phyloP scores from a whole-genome alignment of 1,140 invertebrate genomes.

The Tetraneura akinire region DNA sequence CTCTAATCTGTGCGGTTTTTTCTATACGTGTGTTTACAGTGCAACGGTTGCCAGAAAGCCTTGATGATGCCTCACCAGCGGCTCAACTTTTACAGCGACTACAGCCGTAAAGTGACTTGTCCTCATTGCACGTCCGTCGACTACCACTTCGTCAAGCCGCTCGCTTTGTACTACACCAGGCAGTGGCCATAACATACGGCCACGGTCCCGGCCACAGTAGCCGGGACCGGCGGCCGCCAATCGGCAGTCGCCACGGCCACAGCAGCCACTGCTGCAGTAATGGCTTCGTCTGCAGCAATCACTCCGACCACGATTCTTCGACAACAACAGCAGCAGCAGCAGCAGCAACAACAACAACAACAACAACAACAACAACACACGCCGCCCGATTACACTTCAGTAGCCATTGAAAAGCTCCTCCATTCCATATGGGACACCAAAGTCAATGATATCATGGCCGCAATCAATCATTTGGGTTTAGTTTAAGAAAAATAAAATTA shows the following conservation, averaged over 20 bases:
- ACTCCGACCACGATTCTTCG: background rate
- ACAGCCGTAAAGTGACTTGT: constrained; percentile 88
- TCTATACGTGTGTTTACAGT: constrained; percentile 63
- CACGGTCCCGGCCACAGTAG: constrained; percentile 61
- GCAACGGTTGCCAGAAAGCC: constrained; percentile 84
- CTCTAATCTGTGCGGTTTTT: no score
- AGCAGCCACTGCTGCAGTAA: background rate
- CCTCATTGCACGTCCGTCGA: constrained; percentile 87
- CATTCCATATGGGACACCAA: constrained; percentile 52
- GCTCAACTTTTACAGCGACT: constrained; percentile 91
- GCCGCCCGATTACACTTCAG: constrained; percentile 50
- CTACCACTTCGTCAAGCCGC: constrained; percentile 91
- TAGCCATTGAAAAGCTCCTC: constrained; percentile 49
- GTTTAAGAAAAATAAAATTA: background rate
- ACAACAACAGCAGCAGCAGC: background rate
- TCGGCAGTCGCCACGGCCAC: constrained; percentile 40
- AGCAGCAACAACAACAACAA: background rate
- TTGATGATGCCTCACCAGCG: constrained; percentile 83
- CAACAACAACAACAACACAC: constrained; percentile 8
- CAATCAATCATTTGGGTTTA: constrained; percentile 51
- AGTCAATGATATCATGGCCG: constrained; percentile 50
- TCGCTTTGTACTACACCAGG: constrained; percentile 77
- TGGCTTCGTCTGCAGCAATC: background rate
- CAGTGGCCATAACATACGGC: constrained; percentile 84
- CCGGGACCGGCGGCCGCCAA: constrained; percentile 53